Percentiles rank a stretch among this genome's conserved stretches.
Evolutionary conservation across 2,797 vertebrate genomes (phyloP).

Genomic region (Momotus momota): DNA sequence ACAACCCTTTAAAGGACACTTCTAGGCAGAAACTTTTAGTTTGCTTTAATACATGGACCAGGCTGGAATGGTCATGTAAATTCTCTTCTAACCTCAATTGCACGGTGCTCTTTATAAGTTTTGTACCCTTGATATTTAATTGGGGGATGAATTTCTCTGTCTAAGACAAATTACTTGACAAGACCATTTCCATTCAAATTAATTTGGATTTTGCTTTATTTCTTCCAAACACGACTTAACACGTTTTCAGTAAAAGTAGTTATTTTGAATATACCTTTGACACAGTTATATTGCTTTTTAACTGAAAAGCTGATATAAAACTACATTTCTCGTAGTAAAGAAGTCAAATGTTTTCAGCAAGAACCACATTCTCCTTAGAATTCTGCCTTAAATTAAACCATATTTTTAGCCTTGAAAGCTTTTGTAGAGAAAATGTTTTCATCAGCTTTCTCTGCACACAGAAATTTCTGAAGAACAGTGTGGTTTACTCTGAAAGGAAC

Average conservation of each 20-base stretch:
- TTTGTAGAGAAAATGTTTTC: slow-evolving; percentile 13
- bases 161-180: background rate
- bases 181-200: background rate
- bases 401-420: slow-evolving; percentile 17
- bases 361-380: background rate
- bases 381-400: slow-evolving; percentile 9
- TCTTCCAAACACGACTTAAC: background rate
- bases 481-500: slow-evolving; percentile 5
- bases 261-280: background rate
- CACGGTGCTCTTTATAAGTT: background rate
- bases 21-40: background rate
- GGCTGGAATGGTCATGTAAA: background rate
- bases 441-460: background rate
- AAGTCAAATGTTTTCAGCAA: background rate
- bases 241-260: background rate
- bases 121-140: background rate
- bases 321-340: background rate
- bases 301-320: background rate
- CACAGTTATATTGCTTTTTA: background rate
- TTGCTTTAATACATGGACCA: background rate
- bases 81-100: background rate
- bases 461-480: slow-evolving; percentile 1
- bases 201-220: background rate
- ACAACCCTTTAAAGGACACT: background rate
- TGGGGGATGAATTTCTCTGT: background rate